These are phyloP conservation scores for Baryphthengus martii DNA, from an alignment of 2,113 vertebrate genomes.

Conservation along the genomic window DNA sequence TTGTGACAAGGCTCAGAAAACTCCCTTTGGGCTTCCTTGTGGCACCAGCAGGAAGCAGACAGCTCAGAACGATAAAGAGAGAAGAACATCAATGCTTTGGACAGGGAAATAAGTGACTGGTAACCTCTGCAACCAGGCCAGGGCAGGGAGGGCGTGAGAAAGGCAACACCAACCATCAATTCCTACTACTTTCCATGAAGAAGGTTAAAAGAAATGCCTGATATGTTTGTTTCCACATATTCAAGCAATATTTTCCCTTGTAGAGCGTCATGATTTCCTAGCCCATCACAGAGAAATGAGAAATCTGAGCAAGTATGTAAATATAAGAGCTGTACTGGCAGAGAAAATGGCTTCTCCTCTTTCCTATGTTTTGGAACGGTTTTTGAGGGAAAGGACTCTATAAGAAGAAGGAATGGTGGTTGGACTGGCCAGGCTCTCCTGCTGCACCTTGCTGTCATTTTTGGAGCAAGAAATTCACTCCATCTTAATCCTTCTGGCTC, in stretches of 20 bases:
- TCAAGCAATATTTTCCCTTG: not conserved
- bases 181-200: not conserved
- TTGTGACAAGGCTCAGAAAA: not conserved
- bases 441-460: not conserved
- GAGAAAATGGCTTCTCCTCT: not conserved
- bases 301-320: not conserved
- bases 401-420: not conserved
- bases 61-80: not conserved
- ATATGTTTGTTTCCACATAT: not conserved
- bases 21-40: not conserved
- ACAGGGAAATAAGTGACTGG: not conserved
- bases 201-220: not conserved
- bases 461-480: not conserved
- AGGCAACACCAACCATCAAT: not conserved
- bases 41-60: conserved; percentile 32
- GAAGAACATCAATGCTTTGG: not conserved
- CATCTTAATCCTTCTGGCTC: not conserved
- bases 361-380: not conserved
- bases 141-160: not conserved
- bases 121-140: not conserved
- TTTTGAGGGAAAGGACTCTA: not conserved
- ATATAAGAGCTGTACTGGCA: not conserved
- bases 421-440: not conserved
- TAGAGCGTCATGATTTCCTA: not conserved
- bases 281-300: not conserved